Percentiles rank a stretch among this genome's conserved stretches.
Evolutionary conservation across 1,140 invertebrate genomes (phyloP).

Genomic region (fruit fly (Drosophila melanogaster)): Release_6_plus_ISO1_MT NT_033777.3:26729501-26730000

Average conservation of each 20-base stretch:
- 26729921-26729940: slow-evolving; percentile 34
- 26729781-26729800: slow-evolving; percentile 64
- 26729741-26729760: not conserved
- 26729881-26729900: not conserved
- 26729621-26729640: too few relatives aligned
- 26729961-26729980: slow-evolving; percentile 47
- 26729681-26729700: too few relatives aligned
- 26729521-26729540: too few relatives aligned
- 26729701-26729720: too few relatives aligned
- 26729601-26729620: too few relatives aligned
- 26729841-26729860: slow-evolving; percentile 62
- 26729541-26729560: too few relatives aligned
- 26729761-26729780: slow-evolving; percentile 31
- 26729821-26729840: slow-evolving; percentile 46
- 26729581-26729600: too few relatives aligned
- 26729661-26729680: too few relatives aligned
- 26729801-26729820: slow-evolving; percentile 41
- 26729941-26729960: slow-evolving; percentile 47
- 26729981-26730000: slow-evolving; percentile 53
- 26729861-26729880: slow-evolving; percentile 41
- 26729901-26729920: not conserved
- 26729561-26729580: too few relatives aligned
- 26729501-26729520: too few relatives aligned
- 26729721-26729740: not conserved
- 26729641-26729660: too few relatives aligned